Conservation (phyloP, 2,888 invertebrate species). For the Nemapogon koenigi region DNA sequence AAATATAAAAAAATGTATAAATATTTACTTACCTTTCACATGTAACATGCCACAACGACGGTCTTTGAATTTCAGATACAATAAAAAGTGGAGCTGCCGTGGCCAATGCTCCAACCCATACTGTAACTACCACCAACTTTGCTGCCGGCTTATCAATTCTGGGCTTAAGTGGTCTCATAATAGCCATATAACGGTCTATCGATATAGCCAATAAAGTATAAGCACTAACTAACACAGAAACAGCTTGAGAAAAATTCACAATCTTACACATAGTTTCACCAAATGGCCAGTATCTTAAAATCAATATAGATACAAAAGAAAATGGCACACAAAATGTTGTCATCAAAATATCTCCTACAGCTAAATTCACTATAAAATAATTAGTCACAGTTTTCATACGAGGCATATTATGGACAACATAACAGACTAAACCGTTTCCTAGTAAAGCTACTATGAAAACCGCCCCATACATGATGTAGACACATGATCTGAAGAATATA, state of each 20-base stretch:
- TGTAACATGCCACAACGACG: conserved; percentile 54
- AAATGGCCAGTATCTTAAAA: conserved; percentile 90
- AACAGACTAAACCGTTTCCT: conserved; percentile 84
- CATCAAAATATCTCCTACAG: conserved; percentile 90
- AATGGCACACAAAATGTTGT: conserved; percentile 91
- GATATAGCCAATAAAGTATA: conserved; percentile 87
- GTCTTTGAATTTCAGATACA: conserved; percentile 66
- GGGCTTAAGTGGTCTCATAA: conserved; percentile 80
- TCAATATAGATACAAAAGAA: conserved; percentile 80
- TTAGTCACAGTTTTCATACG: conserved; percentile 93
- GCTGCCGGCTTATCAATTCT: conserved; percentile 70
- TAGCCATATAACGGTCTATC: conserved; percentile 81
- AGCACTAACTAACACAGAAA: conserved; percentile 84
- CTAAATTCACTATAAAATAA: conserved; percentile 88
- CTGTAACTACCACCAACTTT: conserved; percentile 63
- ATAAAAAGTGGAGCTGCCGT: conserved; percentile 78
- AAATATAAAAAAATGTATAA: no score
- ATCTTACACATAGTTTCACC: conserved; percentile 81
- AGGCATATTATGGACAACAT: conserved; percentile 83
- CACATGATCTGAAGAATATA: conserved; percentile 66
- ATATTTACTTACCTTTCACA: conserved; percentile 64
- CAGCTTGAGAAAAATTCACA: conserved; percentile 83
- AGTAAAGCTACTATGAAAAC: conserved; percentile 76
- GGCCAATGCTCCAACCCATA: conserved; percentile 72
- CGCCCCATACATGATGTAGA: conserved; percentile 74